Evolutionary conservation across 2,797 vertebrate species (phyloP), one percentile per base, ranked within the genome.

Genomic region (Meriones psammophilus): DNA sequence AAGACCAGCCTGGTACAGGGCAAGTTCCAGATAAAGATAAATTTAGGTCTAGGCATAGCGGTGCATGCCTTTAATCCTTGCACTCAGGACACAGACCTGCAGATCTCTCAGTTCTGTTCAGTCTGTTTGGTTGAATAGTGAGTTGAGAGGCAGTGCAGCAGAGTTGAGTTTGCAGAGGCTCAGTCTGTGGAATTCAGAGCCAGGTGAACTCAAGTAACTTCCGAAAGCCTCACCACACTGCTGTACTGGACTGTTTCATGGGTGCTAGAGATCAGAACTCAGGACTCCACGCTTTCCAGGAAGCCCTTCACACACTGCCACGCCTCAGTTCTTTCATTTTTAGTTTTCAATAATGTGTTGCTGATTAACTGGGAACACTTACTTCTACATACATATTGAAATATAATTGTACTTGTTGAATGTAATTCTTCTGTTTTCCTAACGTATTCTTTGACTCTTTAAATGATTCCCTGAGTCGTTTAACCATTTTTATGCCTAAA

Each of bases 281-380:
- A 18, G 28, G 60, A 66, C 28, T 36, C 18, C 17, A 33, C 33
- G 18, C 14, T 77, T 64, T 13, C 15, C 13, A 64, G 36, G 50
- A 56, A 79, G 17, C 42, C 30, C 3, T 9, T 56, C 9, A 79
- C 77, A 6, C 46, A 33, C 14, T 62, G 60, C 22, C 17, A 22
- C 33, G 50, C 17, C 30, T 62, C 36, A 42, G 1, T 0, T 10
- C 39, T 22, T 30, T 42, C 56, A 24, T 54, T 18, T 7, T 87
- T 30, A 62, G 33, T 80, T 74, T 33, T 8, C 39, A 26, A 76
- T 80, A 89, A 84, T 77, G 42, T 85, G 33, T 12, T 80, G 24
- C 33, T 93, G 20, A 89, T 77, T 88, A 81, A 62, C 71, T 76
- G 58, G 20, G 10, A 93, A 88, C 80, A 88, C 30, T 88, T 93